Evolutionary conservation across 2,888 invertebrate species (phyloP).

Genomic region (Frankliniella fusca): DNA sequence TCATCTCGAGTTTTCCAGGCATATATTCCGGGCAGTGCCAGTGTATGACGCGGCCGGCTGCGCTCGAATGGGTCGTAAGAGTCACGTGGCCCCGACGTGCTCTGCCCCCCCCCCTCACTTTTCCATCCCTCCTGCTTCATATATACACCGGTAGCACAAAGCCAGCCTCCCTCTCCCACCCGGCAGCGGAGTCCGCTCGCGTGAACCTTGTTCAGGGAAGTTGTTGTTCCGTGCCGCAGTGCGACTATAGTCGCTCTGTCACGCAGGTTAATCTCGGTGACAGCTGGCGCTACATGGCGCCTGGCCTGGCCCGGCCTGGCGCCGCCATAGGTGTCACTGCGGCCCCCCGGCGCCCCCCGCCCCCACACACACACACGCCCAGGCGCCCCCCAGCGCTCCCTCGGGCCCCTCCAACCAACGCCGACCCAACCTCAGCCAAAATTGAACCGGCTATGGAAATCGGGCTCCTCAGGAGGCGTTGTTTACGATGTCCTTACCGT

Average conservation of each 20-base stretch:
- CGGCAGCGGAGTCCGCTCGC: neutral
- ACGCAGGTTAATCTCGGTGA: constrained; percentile 12
- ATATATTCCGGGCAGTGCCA: too few species aligned
- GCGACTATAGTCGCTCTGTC: neutral
- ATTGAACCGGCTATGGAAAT: constrained; percentile 21
- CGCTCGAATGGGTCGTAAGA: too few species aligned
- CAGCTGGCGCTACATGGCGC: constrained; percentile 6
- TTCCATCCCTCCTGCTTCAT: too few species aligned
- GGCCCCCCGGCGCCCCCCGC: neutral
- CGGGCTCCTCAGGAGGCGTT: constrained; percentile 9
- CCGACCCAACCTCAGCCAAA: constrained; percentile 10
- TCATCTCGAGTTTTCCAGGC: too few species aligned
- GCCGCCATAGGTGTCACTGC: neutral
- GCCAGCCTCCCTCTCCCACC: neutral
- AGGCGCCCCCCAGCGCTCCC: neutral
- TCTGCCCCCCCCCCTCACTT: too few species aligned
- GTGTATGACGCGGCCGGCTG: too few species aligned
- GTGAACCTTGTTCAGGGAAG: neutral
- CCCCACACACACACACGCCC: neutral
- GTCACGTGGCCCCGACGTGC: too few species aligned
- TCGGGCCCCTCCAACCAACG: neutral
- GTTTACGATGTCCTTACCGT: neutral
- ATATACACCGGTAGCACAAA: too few species aligned
- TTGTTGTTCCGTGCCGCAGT: neutral
- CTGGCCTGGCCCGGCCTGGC: neutral